Conservation (phyloP, 2,113 vertebrate genomes). For the Laterallus jamaicensis region DNA sequence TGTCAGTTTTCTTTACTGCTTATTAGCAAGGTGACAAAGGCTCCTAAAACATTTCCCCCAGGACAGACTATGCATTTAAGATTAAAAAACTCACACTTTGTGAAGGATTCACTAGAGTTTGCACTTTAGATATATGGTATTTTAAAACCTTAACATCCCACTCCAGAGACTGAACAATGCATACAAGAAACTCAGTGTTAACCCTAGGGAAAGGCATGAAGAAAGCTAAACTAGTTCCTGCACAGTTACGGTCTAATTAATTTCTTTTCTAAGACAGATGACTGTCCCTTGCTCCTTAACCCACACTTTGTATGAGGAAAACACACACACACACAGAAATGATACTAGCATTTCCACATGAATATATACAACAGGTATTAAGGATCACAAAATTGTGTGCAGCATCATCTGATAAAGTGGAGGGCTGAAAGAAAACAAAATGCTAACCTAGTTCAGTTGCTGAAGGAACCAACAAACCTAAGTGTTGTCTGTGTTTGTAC, state of each 20-base stretch:
- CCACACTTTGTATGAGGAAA: accelerated
- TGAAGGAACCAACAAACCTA: not conserved
- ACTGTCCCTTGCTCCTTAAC: not conserved
- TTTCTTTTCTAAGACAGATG: not conserved
- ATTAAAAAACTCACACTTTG: accelerated
- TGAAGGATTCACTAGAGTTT: not conserved
- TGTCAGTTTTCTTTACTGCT: not conserved
- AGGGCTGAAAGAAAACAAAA: not conserved
- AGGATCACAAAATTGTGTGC: not conserved
- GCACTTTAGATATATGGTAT: accelerated
- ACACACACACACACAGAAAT: not conserved
- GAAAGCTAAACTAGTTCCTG: not conserved
- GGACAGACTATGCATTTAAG: not conserved
- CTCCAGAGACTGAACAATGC: not conserved
- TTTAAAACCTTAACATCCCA: not conserved
- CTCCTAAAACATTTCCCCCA: not conserved
- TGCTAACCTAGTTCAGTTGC: not conserved
- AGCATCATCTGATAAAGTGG: not conserved
- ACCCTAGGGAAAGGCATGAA: not conserved
- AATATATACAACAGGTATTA: not conserved
- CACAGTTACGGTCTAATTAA: accelerated
- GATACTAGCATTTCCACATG: not conserved
- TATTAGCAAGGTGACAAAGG: not conserved
- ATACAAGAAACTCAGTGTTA: not conserved
- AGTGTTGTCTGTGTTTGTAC: not conserved